Evolutionary conservation across 2,797 vertebrate species (phyloP).

Genomic region (Notoglanidium macrostoma): DNA sequence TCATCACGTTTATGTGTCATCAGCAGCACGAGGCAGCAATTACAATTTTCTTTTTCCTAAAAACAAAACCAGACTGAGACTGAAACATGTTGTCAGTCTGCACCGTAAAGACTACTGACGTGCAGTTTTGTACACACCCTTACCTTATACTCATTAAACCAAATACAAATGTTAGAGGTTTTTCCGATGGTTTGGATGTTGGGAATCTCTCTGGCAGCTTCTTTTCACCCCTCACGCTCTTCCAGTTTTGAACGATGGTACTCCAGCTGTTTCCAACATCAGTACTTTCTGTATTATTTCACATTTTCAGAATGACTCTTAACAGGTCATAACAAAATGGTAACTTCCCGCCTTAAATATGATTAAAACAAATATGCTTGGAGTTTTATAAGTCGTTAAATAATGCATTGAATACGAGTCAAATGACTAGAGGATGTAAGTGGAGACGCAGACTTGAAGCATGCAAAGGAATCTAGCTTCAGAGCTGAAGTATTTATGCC

Average conservation of each 20-base stretch:
- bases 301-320: neutral
- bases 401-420: neutral
- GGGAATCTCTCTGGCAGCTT: neutral
- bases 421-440: neutral
- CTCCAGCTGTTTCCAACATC: neutral
- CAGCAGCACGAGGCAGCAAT: neutral
- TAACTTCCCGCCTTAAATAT: neutral
- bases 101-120: neutral
- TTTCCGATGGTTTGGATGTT: neutral
- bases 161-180: too few species aligned
- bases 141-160: neutral
- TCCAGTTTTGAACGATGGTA: neutral
- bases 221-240: neutral
- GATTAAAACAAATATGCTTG: neutral
- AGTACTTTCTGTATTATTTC: neutral
- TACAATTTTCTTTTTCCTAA: neutral
- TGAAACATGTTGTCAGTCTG: neutral
- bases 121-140: neutral
- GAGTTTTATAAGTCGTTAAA: neutral
- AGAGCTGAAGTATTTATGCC: neutral
- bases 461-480: neutral
- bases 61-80: neutral
- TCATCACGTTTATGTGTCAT: conserved; percentile 10
- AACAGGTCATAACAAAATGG: neutral
- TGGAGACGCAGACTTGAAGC: neutral